phyloP scores from a whole-genome alignment of 2,113 vertebrate genomes.

The Leiothrix lutea region DNA sequence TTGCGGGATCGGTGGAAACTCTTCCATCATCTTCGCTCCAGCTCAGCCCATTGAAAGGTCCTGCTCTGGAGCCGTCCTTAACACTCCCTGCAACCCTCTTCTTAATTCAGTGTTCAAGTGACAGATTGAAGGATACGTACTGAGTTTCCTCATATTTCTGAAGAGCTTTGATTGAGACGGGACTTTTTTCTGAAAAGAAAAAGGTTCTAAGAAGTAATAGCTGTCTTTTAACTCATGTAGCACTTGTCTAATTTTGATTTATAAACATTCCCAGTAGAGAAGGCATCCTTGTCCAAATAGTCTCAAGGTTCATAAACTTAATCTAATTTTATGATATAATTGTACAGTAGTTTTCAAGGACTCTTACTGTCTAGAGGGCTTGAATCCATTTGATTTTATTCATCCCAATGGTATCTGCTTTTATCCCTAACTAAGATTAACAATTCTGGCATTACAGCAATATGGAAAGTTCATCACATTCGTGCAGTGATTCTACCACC shows the following conservation, averaged over 20 bases:
- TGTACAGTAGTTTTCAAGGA: slow-evolving; percentile 52
- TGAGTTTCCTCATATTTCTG: slow-evolving; percentile 4
- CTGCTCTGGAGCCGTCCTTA: not conserved
- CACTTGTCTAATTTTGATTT: slow-evolving; percentile 45
- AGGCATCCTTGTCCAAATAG: slow-evolving; percentile 25
- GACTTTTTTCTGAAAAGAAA: not conserved
- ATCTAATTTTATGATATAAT: slow-evolving; percentile 32
- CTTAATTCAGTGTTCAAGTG: not conserved
- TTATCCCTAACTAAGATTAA: slow-evolving; percentile 30
- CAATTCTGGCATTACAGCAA: not conserved
- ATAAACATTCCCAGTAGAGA: slow-evolving; percentile 16
- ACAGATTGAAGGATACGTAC: not conserved
- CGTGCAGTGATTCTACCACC: not conserved
- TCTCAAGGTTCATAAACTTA: slow-evolving; percentile 30
- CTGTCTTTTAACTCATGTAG: not conserved
- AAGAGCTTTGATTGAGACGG: not conserved
- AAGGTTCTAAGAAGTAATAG: not conserved
- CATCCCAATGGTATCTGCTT: slow-evolving; percentile 31
- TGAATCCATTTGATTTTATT: slow-evolving; percentile 54
- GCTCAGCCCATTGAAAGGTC: not conserved
- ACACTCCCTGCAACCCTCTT: not conserved
- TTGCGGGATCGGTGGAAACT: not conserved
- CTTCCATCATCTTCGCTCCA: not conserved
- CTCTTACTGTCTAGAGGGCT: not conserved
- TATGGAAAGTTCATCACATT: slow-evolving; percentile 15